These are phyloP conservation scores for Agrypnus murinus DNA, from an alignment of 2,888 invertebrate species.

Conservation along the genomic window DNA sequence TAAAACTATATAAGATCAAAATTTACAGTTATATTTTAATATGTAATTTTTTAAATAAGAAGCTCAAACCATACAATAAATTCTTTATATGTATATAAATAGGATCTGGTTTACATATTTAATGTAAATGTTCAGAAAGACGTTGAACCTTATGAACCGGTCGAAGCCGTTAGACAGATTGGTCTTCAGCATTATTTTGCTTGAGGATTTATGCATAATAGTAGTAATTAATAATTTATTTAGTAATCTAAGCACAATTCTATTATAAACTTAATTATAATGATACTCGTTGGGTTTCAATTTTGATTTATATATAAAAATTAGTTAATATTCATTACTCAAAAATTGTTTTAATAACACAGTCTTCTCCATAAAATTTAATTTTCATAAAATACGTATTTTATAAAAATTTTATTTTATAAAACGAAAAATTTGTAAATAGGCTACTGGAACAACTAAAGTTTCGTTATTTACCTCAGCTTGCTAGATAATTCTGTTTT, in stretches of 20 bases:
- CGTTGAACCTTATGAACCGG: conserved; percentile 42
- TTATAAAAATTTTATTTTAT: too few relatives aligned
- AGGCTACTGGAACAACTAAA: too few relatives aligned
- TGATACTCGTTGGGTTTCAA: too few relatives aligned
- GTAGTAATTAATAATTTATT: conserved; percentile 9
- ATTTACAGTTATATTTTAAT: conserved; percentile 18
- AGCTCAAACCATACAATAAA: neutral
- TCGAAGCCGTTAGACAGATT: conserved; percentile 30
- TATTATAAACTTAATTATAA: too few relatives aligned
- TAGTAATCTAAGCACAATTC: neutral
- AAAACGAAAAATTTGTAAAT: too few relatives aligned
- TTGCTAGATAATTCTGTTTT: too few relatives aligned
- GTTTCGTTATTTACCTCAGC: too few relatives aligned
- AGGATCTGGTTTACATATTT: conserved; percentile 21
- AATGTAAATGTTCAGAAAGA: conserved; percentile 33
- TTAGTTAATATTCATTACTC: too few relatives aligned
- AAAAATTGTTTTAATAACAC: too few relatives aligned
- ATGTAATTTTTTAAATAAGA: neutral
- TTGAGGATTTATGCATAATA: conserved; percentile 27
- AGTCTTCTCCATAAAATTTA: too few relatives aligned
- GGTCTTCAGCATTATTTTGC: conserved; percentile 19
- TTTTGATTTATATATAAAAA: too few relatives aligned
- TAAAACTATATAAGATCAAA: conserved; percentile 2
- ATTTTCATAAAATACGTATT: too few relatives aligned
- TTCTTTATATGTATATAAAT: conserved; percentile 22